A percentile compares a stretch with the other conserved stretches of the same genome.
phyloP scores from a whole-genome alignment of 37 sponge, comb jelly and placozoan genomes.

The Ianthella basta region DNA sequence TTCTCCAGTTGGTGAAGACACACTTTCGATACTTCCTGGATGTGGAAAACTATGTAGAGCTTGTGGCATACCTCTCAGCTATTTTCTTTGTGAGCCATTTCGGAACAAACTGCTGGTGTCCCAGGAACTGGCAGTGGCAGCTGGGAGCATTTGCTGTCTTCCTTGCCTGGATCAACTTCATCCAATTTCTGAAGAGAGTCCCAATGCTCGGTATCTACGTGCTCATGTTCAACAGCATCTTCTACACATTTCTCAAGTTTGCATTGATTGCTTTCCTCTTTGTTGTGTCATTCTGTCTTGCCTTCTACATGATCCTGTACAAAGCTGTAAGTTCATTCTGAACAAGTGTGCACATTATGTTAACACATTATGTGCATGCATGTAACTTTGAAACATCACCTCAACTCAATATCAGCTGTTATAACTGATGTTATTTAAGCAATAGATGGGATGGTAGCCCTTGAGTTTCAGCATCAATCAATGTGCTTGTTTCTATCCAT shows the following conservation, averaged over 20 bases:
- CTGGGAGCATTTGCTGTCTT: constrained; percentile 85
- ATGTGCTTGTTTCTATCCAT: too few species aligned
- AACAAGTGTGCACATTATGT: too few species aligned
- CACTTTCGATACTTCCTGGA: constrained; percentile 43
- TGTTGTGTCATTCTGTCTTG: constrained; percentile 86
- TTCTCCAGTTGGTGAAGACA: neutral
- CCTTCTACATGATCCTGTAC: constrained; percentile 90
- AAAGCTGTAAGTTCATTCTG: constrained; percentile 30
- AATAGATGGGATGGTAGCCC: too few species aligned
- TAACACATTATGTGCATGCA: too few species aligned
- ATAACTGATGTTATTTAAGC: too few species aligned
- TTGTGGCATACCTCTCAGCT: constrained; percentile 30
- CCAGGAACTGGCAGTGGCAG: constrained; percentile 83
- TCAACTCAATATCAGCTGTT: too few species aligned
- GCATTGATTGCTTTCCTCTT: constrained; percentile 77
- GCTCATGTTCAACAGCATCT: constrained; percentile 92
- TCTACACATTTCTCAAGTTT: constrained; percentile 84
- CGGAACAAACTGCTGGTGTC: constrained; percentile 45
- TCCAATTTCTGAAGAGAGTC: constrained; percentile 75
- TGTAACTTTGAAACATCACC: too few species aligned
- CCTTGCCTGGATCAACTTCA: constrained; percentile 88
- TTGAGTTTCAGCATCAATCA: too few species aligned
- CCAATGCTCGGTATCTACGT: constrained; percentile 94
- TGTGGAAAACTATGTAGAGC: constrained; percentile 68
- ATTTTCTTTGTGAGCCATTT: constrained; percentile 61